Evolutionary conservation across 2,888 invertebrate genomes (phyloP), one percentile per base, ranked within the genome.

Genomic region (Furcula furcula): DNA sequence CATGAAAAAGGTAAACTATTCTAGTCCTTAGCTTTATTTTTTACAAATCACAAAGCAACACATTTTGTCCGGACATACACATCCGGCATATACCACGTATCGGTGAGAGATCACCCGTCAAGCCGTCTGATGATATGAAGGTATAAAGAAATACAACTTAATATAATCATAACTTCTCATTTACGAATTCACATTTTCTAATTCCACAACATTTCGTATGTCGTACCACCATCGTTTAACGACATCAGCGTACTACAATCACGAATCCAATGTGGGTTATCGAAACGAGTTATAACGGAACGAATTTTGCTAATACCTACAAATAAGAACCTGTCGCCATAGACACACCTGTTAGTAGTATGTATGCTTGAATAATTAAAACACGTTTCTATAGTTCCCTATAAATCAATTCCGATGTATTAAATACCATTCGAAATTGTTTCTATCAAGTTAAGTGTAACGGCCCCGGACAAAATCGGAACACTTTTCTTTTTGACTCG

Each of bases 291-390:
- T 74, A 62, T 71, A 68, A 72, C 72, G 82, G 77, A 75, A 68
- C 75, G 59, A 79, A 74, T 82, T 83, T 83, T 70, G 81, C 81
- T 76, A 81, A 82, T 73, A 67, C 65, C 55, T 55, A 65, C 70
- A 63, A 66, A 75, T 66, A 54, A 41, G 52, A 79, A 83, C 82
- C 75, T 62, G 82, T 81, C 67, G 51, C 41, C 47, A n/a, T n/a
- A 55, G 64, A 69, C 74, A 76, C 84, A 84, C 80, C 79, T 81
- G 78, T 66, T 43, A 36, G 13, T 29, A 51, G 40, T 71, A 77
- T 81, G 74, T 76, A 56, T n/a, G 70, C 68, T 73, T 65, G 69
- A 64, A 78, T 75, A 69, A 76, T 79, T 72, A 65, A 72, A 78
- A 78, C 71, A 61, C 52, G 71, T 73, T 77, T 60, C 62, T 65